A percentile compares a stretch with the other conserved stretches of the same genome.
Conservation (phyloP, 2,888 invertebrate species). For the Erebia ligea region DNA sequence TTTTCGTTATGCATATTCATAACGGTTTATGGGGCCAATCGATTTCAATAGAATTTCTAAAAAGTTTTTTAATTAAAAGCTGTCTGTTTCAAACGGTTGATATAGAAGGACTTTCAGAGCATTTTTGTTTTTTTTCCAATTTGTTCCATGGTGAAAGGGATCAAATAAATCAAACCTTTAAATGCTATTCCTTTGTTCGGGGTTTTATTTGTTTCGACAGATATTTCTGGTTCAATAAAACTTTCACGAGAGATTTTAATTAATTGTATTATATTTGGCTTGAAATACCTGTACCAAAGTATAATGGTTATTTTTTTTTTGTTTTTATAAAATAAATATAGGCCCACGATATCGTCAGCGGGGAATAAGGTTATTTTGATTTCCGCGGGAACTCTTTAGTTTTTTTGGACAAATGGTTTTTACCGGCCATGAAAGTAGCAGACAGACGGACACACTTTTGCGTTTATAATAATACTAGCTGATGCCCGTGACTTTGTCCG, state of each 20-base stretch:
- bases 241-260: conserved; percentile 20
- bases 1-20: neutral
- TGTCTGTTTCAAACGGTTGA: conserved; percentile 9
- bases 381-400: no score
- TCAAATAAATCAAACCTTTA: conserved; percentile 59
- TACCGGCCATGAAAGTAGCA: no score
- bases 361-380: no score
- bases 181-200: conserved; percentile 38
- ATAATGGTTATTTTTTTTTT: neutral
- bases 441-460: no score
- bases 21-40: neutral
- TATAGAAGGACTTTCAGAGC: conserved; percentile 10
- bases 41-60: conserved; percentile 3
- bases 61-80: conserved; percentile 23
- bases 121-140: conserved; percentile 32
- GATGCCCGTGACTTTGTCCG: no score
- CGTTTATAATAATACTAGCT: no score
- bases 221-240: conserved; percentile 20
- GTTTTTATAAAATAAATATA: neutral
- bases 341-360: no score
- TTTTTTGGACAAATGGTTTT: no score
- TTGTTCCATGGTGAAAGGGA: conserved; percentile 39
- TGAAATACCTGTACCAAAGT: neutral
- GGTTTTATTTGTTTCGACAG: conserved; percentile 24
- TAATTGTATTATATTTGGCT: conserved; percentile 18